A percentile compares a stretch with the other conserved stretches of the same genome.
These are phyloP conservation scores for Dissostichus mawsoni DNA, from an alignment of 2,113 vertebrate genomes.

Conservation along the genomic window DNA sequence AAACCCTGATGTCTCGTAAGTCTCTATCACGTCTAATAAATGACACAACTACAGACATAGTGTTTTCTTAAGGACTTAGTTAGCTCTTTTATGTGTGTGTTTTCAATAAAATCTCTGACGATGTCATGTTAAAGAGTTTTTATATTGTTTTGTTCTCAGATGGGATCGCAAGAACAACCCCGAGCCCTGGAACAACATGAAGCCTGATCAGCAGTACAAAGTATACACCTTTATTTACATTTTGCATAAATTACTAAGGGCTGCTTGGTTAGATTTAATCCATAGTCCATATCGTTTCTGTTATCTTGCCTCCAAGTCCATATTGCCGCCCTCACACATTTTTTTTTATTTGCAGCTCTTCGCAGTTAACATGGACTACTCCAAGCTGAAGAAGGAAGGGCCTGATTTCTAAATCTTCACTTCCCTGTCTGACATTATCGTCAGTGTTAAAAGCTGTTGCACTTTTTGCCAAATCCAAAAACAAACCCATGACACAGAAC, in stretches of 20 bases:
- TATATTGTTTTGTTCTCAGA: slow-evolving; percentile 72
- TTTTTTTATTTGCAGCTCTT: slow-evolving; percentile 84
- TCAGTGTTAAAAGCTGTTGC: slow-evolving; percentile 34
- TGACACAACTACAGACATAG: too few species aligned
- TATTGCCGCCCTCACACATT: neutral
- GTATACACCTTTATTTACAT: slow-evolving; percentile 73
- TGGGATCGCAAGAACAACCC: slow-evolving; percentile 97
- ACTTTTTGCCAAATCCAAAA: slow-evolving; percentile 51
- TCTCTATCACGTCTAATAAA: slow-evolving; percentile 18
- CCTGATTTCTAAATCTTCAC: slow-evolving; percentile 89
- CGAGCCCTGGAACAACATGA: slow-evolving; percentile 93
- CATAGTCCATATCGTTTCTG: neutral
- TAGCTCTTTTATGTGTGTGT: neutral
- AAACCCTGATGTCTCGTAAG: slow-evolving; percentile 92
- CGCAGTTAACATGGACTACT: slow-evolving; percentile 90
- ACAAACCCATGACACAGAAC: slow-evolving; percentile 28
- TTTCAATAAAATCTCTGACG: neutral
- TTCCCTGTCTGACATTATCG: neutral
- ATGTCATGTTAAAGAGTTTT: neutral
- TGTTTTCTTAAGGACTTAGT: too few species aligned
- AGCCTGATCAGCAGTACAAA: slow-evolving; percentile 92
- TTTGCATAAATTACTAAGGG: neutral
- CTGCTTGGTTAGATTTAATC: neutral
- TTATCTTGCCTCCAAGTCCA: slow-evolving; percentile 61
- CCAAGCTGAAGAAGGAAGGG: slow-evolving; percentile 93